A percentile compares a stretch with the other conserved stretches of the same genome.
phyloP scores from a whole-genome alignment of 2,888 invertebrate genomes.

The Orthosia incerta region DNA sequence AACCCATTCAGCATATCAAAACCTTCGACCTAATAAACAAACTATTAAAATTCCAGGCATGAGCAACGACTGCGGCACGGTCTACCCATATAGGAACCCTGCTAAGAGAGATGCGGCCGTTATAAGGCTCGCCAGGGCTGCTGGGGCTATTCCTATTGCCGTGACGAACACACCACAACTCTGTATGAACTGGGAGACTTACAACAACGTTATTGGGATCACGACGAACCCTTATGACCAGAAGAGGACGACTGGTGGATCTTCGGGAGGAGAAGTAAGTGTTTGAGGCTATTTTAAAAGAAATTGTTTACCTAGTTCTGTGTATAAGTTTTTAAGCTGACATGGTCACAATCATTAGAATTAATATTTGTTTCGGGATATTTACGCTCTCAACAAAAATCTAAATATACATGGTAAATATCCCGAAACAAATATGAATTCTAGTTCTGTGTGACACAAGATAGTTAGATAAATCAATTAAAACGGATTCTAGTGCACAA shows the following conservation, averaged over 20 bases:
- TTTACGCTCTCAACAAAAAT: too few species aligned
- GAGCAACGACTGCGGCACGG: constrained; percentile 94
- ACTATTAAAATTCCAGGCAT: constrained; percentile 89
- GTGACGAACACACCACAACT: constrained; percentile 98
- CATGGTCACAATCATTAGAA: too few species aligned
- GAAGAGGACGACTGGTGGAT: constrained; percentile 95
- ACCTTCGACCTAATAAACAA: constrained; percentile 23
- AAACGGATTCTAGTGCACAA: too few species aligned
- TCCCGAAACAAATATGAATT: too few species aligned
- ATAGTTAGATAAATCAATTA: too few species aligned
- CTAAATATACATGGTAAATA: too few species aligned
- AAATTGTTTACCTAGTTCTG: not conserved
- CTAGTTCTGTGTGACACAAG: not conserved
- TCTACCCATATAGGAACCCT: constrained; percentile 90
- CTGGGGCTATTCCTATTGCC: constrained; percentile 96
- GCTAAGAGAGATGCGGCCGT: constrained; percentile 94
- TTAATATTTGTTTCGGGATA: too few species aligned
- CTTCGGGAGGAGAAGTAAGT: constrained; percentile 96
- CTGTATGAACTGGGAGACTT: constrained; percentile 97
- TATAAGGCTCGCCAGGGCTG: constrained; percentile 93
- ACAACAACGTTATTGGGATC: constrained; percentile 96
- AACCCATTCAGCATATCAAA: constrained; percentile 32
- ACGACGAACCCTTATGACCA: constrained; percentile 97
- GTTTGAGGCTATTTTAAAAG: not conserved
- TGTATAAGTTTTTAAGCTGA: too few species aligned